Conservation (phyloP, 2,888 invertebrate species). For the Athripsodes cinereus region DNA sequence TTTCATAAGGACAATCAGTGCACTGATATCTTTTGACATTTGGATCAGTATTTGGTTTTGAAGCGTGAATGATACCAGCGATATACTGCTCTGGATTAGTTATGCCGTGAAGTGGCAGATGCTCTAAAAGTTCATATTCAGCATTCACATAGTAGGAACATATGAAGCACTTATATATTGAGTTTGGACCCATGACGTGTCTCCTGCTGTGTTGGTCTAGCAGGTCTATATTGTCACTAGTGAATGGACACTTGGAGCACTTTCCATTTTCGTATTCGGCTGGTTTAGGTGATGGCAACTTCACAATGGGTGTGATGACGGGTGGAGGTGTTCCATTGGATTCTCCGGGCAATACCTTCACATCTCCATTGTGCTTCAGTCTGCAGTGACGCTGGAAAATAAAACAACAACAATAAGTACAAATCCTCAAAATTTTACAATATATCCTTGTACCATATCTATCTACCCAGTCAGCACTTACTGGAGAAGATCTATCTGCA, state of each 20-base stretch:
- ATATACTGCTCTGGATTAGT: conserved; percentile 54
- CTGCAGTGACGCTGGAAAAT: conserved; percentile 67
- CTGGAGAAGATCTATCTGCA: no score
- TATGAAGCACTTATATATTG: conserved; percentile 71
- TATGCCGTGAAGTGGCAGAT: conserved; percentile 60
- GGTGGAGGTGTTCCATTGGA: conserved; percentile 46
- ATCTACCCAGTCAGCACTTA: no score
- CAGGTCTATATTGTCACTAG: conserved; percentile 50
- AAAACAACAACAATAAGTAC: background rate
- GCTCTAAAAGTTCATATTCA: conserved; percentile 62
- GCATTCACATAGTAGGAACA: conserved; percentile 74
- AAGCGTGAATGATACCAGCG: conserved; percentile 42
- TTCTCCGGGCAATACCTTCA: conserved; percentile 52
- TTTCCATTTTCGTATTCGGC: conserved; percentile 28
- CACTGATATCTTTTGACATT: conserved; percentile 67
- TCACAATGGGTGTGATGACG: conserved; percentile 27
- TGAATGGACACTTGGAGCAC: conserved; percentile 71
- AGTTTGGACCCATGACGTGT: conserved; percentile 62
- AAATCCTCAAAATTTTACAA: no score
- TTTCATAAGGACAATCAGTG: conserved; percentile 75
- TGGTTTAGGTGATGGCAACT: conserved; percentile 42
- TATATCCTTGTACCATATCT: no score
- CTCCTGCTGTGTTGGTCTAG: conserved; percentile 62
- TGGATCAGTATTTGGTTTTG: conserved; percentile 35
- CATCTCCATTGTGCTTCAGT: conserved; percentile 70